Conservation (phyloP, 2,888 invertebrate genomes). For the Cabera pusaria region DNA sequence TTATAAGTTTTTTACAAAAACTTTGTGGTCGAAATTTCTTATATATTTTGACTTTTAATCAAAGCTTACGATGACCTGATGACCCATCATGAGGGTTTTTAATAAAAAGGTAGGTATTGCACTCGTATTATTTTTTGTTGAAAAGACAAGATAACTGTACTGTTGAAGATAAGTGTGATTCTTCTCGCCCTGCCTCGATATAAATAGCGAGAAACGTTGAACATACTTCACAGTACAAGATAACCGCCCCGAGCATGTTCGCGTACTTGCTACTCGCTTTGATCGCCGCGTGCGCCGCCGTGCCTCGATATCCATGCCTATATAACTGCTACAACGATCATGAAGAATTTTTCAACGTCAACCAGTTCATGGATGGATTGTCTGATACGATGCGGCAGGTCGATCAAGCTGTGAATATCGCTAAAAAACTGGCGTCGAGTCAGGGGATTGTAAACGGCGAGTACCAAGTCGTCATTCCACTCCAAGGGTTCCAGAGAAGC, state of each 20-base stretch:
- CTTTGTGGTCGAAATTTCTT: too few species aligned
- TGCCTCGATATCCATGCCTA: constrained; percentile 40
- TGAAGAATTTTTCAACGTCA: constrained; percentile 10
- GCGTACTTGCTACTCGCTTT: constrained; percentile 44
- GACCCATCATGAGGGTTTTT: too few species aligned
- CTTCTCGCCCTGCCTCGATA: too few species aligned
- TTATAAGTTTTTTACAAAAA: too few species aligned
- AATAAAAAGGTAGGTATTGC: too few species aligned
- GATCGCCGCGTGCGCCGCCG: constrained; percentile 51
- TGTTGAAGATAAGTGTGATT: too few species aligned
- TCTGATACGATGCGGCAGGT: constrained; percentile 63
- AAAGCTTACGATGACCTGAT: too few species aligned
- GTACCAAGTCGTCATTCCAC: constrained; percentile 53
- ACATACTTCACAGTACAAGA: too few species aligned
- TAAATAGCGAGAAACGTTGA: too few species aligned
- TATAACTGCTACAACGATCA: constrained; percentile 22
- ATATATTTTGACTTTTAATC: too few species aligned
- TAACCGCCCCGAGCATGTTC: constrained; percentile 41
- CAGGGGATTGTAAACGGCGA: constrained; percentile 45
- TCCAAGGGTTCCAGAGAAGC: constrained; percentile 56
- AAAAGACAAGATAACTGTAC: too few species aligned
- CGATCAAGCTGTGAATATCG: constrained; percentile 47
- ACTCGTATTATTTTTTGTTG: too few species aligned
- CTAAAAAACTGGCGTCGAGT: constrained; percentile 42
- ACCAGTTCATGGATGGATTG: constrained; percentile 35